phyloP scores from a whole-genome alignment of 92 coral and sea anemone genomes.

The Desmophyllum pertusum region DNA sequence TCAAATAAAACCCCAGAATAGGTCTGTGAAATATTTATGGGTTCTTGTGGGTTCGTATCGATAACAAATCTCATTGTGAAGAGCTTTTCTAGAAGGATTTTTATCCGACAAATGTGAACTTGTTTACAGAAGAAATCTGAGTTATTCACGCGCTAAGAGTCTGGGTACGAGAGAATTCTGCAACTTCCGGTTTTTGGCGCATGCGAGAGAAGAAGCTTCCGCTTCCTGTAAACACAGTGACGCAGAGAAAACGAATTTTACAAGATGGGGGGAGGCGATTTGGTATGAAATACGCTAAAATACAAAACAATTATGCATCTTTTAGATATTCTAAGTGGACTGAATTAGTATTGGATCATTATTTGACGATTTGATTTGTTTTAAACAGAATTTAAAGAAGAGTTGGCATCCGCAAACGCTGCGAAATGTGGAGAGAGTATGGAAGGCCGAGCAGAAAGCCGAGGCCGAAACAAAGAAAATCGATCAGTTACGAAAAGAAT shows the following conservation, averaged over 20 bases:
- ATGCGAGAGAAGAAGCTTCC: background rate
- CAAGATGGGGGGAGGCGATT: slow-evolving; percentile 99
- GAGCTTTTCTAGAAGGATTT: background rate
- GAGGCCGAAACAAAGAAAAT: slow-evolving; percentile 97
- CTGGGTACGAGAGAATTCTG: slow-evolving; percentile 3
- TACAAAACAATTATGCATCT: background rate
- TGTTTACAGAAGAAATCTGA: background rate
- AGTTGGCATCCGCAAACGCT: slow-evolving; percentile 99
- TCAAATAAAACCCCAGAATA: slow-evolving; percentile 8
- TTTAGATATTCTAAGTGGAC: background rate
- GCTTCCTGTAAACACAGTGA: slow-evolving; percentile 1
- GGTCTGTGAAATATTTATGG: background rate
- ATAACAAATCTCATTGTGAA: slow-evolving; percentile 2
- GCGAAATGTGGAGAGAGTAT: slow-evolving; percentile 98
- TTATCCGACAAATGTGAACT: background rate
- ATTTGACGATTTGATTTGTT: background rate
- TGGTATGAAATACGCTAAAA: slow-evolving; percentile 68
- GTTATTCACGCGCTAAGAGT: too few relatives aligned
- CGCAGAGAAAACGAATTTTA: background rate
- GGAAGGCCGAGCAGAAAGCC: slow-evolving; percentile 99
- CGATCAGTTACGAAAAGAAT: slow-evolving; percentile 91
- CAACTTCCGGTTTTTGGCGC: slow-evolving; percentile 9
- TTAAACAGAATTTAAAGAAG: slow-evolving; percentile 92
- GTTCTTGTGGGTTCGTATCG: background rate
- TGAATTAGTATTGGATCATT: background rate